Conservation (phyloP, 2,888 invertebrate genomes). For the Merodon equestris region DNA sequence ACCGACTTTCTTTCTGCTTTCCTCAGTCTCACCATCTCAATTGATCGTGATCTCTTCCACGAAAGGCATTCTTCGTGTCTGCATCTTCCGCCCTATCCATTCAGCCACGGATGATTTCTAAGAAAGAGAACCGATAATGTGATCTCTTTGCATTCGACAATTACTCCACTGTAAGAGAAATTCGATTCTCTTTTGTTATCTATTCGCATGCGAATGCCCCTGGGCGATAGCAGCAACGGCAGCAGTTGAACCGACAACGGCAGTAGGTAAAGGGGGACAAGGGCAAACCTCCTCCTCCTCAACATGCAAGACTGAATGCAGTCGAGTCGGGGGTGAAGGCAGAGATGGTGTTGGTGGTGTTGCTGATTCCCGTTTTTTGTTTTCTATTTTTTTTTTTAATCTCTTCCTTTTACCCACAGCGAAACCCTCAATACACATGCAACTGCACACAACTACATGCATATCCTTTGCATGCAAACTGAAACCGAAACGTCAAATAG, state of each 20-base stretch:
- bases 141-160: neutral
- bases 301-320: conserved; percentile 42
- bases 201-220: conserved; percentile 4
- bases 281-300: conserved; percentile 13
- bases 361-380: neutral
- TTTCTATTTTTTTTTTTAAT: conserved; percentile 4
- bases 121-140: neutral
- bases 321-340: conserved; percentile 31
- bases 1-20: too few species aligned
- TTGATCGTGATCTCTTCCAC: too few species aligned
- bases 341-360: neutral
- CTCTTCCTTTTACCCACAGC: conserved; percentile 11
- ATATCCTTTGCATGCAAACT: conserved; percentile 39
- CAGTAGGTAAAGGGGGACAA: conserved; percentile 8
- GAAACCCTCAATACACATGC: conserved; percentile 1
- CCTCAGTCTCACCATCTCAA: too few species aligned
- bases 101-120: too few species aligned
- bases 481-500: conserved; percentile 38
- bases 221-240: neutral
- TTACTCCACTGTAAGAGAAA: conserved; percentile 9
- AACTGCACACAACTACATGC: conserved; percentile 33
- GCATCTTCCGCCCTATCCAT: neutral
- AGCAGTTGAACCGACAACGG: neutral
- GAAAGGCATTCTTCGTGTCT: neutral
- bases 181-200: conserved; percentile 5